phyloP scores from a whole-genome alignment of 2,797 vertebrate genomes.

The Sebastes vulpes region DNA sequence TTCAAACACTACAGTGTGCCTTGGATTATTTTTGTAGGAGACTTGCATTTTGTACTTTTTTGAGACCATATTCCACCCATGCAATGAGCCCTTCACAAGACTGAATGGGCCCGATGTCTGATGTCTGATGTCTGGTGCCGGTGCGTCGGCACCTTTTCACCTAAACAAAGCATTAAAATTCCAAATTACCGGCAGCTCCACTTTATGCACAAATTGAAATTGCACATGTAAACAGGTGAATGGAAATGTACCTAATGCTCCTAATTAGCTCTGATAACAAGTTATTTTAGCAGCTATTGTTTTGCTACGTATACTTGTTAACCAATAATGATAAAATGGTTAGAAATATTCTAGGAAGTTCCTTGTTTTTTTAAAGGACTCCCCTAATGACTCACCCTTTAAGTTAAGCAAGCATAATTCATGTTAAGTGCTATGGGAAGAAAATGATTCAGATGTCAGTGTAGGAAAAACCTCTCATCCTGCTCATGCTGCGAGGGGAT shows the following conservation, averaged over 20 bases:
- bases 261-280: neutral
- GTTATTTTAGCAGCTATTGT: neutral
- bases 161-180: neutral
- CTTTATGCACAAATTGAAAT: neutral
- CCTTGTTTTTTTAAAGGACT: neutral
- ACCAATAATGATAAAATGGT: neutral
- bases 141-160: neutral
- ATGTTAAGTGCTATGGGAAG: slow-evolving; percentile 1
- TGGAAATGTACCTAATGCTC: neutral
- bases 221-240: neutral
- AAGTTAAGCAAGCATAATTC: slow-evolving; percentile 9
- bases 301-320: neutral
- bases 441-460: slow-evolving; percentile 16
- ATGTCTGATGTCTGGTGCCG: too few relatives aligned
- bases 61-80: too few relatives aligned
- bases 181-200: neutral
- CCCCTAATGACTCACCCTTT: neutral
- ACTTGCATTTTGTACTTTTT: too few relatives aligned
- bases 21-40: too few relatives aligned
- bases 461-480: slow-evolving; percentile 19
- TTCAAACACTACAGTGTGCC: too few relatives aligned
- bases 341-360: neutral
- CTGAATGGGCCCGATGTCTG: too few relatives aligned
- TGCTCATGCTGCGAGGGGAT: slow-evolving; percentile 47
- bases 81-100: too few relatives aligned